Base-by-base conservation (phyloP, 1,140 invertebrate species). In the Coenobita brevimanus region DNA sequence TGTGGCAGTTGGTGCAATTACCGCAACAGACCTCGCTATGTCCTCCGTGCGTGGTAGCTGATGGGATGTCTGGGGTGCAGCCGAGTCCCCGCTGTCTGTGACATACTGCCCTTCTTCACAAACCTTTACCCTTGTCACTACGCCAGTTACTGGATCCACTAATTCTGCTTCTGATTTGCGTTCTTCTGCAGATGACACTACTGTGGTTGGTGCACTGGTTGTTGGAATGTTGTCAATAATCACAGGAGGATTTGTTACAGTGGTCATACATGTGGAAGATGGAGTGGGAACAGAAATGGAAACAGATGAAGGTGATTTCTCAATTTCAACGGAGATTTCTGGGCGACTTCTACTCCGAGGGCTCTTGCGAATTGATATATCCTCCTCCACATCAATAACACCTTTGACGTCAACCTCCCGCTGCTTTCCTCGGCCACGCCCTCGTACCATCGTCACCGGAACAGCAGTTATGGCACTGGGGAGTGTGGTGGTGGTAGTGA, bases 61-160 rank as follows among this genome's bases (percentile, higher is more conserved):
- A 67, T 87, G 85, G 27, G 57, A 38, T 50, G 64, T 78, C 30
- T 75, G 62, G 15, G 64, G 76, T 13, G 71, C 21, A 3, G 62
- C 64, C n/a, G 76, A 46, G n/a, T 87, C 85, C 36, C 85, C 85
- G 27, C 76, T 87, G n/a, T 87, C 85, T 6, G 76, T 87, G 6
- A 87, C 85, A 73, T 87, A 87, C 64, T 87, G 85, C 17, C 76
- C 85, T 60, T 87, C 85, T 38, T 80, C 85, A 57, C 85, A 87
- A 10, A 87, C 85, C 33, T 87, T 87, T 24, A 87, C 85, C 17
- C 85, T 24, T 0, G 85, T 87, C 21, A 87, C 85, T 24, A 87
- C 85, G 21, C 85, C 85, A 24, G 85, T 87, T 54, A 87, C 85
- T 38, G 85, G 85, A 30, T 87, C 85, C 13, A 87, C 85, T 36